phyloP scores from a whole-genome alignment of 2,113 vertebrate species.

The Raja brachyura region DNA sequence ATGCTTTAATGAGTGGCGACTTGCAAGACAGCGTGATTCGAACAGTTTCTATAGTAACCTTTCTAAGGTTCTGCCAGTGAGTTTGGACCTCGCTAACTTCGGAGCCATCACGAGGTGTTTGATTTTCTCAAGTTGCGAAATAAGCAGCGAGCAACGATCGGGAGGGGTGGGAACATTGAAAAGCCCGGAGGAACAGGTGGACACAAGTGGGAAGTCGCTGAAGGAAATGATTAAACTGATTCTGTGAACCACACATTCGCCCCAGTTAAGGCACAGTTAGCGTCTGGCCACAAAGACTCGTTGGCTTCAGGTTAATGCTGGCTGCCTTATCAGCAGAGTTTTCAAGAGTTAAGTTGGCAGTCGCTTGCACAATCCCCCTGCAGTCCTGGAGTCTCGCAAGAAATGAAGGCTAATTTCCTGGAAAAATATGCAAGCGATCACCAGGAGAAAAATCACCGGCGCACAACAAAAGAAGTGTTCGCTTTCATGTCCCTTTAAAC shows the following conservation, averaged over 20 bases:
- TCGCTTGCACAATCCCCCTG: too few species aligned
- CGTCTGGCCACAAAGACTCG: not conserved
- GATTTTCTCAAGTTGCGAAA: not conserved
- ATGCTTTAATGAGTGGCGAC: conserved; percentile 33
- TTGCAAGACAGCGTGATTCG: conserved; percentile 22
- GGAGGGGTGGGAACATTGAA: not conserved
- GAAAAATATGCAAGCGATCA: not conserved
- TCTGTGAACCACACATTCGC: too few species aligned
- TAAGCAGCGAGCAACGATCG: not conserved
- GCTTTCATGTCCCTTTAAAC: not conserved
- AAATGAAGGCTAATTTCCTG: not conserved
- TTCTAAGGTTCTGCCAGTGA: not conserved
- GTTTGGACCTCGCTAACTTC: conserved; percentile 8
- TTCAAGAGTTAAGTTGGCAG: not conserved
- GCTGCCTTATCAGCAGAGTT: not conserved
- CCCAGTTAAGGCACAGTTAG: not conserved
- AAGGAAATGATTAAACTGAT: not conserved
- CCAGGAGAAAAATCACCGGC: not conserved
- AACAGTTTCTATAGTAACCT: conserved; percentile 35
- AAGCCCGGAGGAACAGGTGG: not conserved
- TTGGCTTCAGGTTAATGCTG: not conserved
- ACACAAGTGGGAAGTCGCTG: not conserved
- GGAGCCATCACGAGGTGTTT: not conserved
- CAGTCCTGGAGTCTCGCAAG: not conserved
- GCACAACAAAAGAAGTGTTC: not conserved